phyloP scores from a whole-genome alignment of 2,113 vertebrate species.

The Hydrolagus affinis region DNA sequence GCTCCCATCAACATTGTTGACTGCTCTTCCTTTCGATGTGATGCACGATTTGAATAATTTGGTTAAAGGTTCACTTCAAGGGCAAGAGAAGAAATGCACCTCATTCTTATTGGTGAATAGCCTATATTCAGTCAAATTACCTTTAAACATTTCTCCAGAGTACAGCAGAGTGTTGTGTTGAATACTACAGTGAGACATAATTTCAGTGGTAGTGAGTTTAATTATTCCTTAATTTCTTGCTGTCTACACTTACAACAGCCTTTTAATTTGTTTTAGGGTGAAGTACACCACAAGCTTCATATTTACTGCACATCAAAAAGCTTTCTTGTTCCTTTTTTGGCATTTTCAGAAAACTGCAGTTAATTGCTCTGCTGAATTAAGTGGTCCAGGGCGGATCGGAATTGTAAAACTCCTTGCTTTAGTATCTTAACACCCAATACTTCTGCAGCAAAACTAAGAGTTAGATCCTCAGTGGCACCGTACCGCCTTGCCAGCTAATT shows the following conservation, averaged over 20 bases:
- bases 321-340: constrained; percentile 65
- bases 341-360: constrained; percentile 65
- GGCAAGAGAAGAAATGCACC: neutral
- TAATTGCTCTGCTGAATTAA: constrained; percentile 78
- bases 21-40: neutral
- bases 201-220: constrained; percentile 71
- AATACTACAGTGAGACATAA: constrained; percentile 54
- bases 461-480: constrained; percentile 13
- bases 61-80: neutral
- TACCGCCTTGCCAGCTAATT: constrained; percentile 15
- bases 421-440: neutral
- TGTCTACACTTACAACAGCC: constrained; percentile 56
- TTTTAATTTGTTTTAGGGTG: constrained; percentile 71
- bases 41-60: constrained; percentile 27
- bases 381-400: constrained; percentile 58
- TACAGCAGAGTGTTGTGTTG: constrained; percentile 55
- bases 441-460: constrained; percentile 13
- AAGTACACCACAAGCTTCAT: constrained; percentile 65
- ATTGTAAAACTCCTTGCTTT: constrained; percentile 44
- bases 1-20: constrained; percentile 8
- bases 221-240: constrained; percentile 72
- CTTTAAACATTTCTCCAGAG: constrained; percentile 64
- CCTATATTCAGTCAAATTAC: neutral
- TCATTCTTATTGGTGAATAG: neutral
- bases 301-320: constrained; percentile 68